Percentiles rank a stretch among this genome's conserved stretches.
Conservation (phyloP, 2,797 vertebrate genomes). For the Coendou prehensilis region DNA sequence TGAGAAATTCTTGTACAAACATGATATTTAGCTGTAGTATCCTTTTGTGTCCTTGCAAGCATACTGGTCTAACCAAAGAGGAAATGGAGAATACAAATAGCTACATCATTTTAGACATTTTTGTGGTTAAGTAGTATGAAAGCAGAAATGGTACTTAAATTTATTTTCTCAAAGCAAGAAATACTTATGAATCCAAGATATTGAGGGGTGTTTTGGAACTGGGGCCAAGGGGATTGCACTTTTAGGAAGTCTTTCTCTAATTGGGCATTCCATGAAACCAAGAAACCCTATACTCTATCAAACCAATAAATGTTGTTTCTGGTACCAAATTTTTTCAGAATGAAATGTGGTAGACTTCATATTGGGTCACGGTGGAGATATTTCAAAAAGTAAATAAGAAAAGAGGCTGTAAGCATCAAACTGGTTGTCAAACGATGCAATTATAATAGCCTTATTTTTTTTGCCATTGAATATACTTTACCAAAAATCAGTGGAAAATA, state of each 20-base stretch:
- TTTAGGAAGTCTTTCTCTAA: constrained; percentile 20
- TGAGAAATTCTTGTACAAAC: background rate
- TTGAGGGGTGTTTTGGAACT: background rate
- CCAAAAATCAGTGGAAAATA: background rate
- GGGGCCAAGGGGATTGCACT: accelerated
- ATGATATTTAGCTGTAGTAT: background rate
- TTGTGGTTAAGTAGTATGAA: background rate
- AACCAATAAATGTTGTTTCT: background rate
- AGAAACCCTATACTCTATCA: background rate
- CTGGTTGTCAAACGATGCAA: background rate
- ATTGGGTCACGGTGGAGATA: background rate
- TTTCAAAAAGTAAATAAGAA: constrained; percentile 32
- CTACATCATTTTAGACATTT: background rate
- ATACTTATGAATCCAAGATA: background rate
- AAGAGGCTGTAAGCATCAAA: background rate
- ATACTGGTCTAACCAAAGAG: background rate
- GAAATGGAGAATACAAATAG: background rate
- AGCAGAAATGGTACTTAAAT: background rate
- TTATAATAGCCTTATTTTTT: background rate
- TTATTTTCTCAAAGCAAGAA: constrained; percentile 16
- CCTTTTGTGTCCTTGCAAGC: background rate
- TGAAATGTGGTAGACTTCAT: background rate
- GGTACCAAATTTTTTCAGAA: constrained; percentile 11
- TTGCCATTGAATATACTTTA: background rate
- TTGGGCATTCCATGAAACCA: background rate